Percentiles rank a stretch among this genome's conserved stretches.
These are phyloP conservation scores for Psittacara wagleri DNA, from an alignment of 2,113 vertebrate genomes.

Conservation along the genomic window DNA sequence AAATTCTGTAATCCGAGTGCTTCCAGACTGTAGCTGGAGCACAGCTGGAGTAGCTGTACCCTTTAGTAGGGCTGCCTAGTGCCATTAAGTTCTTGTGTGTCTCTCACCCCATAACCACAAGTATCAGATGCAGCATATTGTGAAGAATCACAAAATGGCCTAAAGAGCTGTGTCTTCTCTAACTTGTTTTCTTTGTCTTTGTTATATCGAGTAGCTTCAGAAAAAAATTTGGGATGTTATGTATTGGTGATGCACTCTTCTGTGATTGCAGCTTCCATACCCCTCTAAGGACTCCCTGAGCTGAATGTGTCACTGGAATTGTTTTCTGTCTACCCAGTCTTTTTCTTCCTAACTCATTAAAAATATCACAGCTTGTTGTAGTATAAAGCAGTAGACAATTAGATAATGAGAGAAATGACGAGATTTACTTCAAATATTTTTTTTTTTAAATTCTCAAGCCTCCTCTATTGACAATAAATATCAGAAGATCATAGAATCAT, in stretches of 20 bases:
- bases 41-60: neutral
- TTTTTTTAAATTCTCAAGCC: neutral
- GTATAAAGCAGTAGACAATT: neutral
- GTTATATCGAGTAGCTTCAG: neutral
- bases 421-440: neutral
- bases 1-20: neutral
- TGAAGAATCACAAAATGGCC: neutral
- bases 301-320: neutral
- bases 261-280: neutral
- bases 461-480: neutral
- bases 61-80: neutral
- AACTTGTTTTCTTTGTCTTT: neutral
- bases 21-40: neutral
- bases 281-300: accelerated
- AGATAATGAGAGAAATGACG: neutral
- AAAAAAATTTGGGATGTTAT: neutral
- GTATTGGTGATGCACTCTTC: neutral
- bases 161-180: neutral
- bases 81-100: neutral
- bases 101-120: neutral
- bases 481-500: neutral
- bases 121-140: neutral
- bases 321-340: neutral
- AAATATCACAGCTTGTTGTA: neutral
- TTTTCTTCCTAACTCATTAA: neutral